Evolutionary conservation across 2,888 invertebrate genomes (phyloP).

Genomic region (Rhagium mordax): DNA sequence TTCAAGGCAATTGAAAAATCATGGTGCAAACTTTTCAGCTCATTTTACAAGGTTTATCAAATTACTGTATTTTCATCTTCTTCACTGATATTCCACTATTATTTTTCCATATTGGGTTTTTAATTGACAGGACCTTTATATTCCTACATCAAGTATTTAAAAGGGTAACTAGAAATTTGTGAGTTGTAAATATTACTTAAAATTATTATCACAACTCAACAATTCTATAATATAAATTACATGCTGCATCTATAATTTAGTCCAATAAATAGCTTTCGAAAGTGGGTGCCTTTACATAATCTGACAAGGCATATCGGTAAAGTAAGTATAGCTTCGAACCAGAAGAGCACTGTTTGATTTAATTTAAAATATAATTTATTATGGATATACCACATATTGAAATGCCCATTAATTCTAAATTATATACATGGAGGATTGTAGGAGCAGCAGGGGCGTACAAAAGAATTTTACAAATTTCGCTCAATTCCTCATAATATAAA

Average conservation of each 20-base stretch:
- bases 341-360: constrained; percentile 17
- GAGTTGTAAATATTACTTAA: no score
- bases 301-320: neutral
- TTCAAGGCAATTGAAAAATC: no score
- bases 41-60: no score
- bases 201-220: neutral
- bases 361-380: constrained; percentile 26
- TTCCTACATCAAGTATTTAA: no score
- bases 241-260: neutral
- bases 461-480: neutral
- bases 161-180: no score
- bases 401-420: constrained; percentile 17
- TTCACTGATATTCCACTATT: no score
- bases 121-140: no score
- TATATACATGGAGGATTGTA: neutral
- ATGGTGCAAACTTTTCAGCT: no score
- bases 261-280: constrained; percentile 9
- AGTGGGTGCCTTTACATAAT: neutral
- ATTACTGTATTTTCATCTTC: no score
- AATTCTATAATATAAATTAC: neutral
- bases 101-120: no score
- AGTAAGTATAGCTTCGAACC: constrained; percentile 3
- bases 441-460: neutral
- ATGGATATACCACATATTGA: neutral
- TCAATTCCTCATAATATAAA: no score